Base-by-base conservation (phyloP, 2,113 vertebrate genomes). In the Heterotis niloticus region DNA sequence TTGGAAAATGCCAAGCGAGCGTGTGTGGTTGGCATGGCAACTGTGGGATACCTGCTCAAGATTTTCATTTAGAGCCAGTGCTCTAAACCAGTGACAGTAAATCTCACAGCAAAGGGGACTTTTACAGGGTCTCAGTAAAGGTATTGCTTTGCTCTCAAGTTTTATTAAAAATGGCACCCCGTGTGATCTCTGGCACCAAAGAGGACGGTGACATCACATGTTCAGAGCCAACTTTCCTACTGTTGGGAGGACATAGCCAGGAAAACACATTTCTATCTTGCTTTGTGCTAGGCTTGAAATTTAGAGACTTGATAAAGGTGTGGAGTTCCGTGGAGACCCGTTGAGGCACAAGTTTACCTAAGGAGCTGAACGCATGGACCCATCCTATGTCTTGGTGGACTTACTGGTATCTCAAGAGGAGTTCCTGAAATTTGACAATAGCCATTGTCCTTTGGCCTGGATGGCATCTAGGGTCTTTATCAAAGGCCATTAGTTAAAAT, bases 181-280 rank as follows among this genome's bases (percentile, higher is more conserved):
- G 59, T 73, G 79, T 64, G 79, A 64, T 73, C 68, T 76, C 52
- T 78, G 83, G 84, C 83, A 84, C 77, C 81, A 77, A 24, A 72
- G 69, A 80, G 80, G 78, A 83, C 83, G 83, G 20, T 67, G 87
- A 88, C 85, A 84, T 88, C 88, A 88, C 84, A 81, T 77, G 75
- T 82, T 82, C 78, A 77, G 17, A 20, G 86, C 84, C 88, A 89
- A 88, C 86, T 87, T 89, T 89, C 87, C 86, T 86, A 87, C 85
- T 87, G 83, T 85, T 84, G 80, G 83, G 82, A 85, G 86, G 80
- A 81, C 4, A 5, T n/a, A 77, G 85, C 84, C 88, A 87, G 84
- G 81, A 88, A 87, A 87, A 20, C 29, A 29, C 70, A 14, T 44
- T 14, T 59, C 65, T 28, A 79, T 34, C 79, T 51, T 81, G 76